Evolutionary conservation across 1,140 invertebrate genomes (phyloP).

Genomic region (Hydropsyche tenuis): DNA sequence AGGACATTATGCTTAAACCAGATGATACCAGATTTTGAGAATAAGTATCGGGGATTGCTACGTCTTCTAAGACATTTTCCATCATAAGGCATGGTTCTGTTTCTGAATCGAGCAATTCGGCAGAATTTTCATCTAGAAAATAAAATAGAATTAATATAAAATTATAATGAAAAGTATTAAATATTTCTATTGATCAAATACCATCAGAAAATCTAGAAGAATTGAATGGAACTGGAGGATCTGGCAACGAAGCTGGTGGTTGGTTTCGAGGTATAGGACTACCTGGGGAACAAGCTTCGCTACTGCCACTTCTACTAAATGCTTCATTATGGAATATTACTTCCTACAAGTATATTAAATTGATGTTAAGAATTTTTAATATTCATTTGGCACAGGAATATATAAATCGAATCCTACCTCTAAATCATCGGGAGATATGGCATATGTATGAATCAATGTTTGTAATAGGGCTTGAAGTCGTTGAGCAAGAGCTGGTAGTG

Average conservation of each 20-base stretch:
- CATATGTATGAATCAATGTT: constrained; percentile 74
- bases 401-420: constrained; percentile 63
- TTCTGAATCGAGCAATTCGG: constrained; percentile 76
- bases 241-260: constrained; percentile 16
- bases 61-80: constrained; percentile 74
- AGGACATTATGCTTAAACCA: constrained; percentile 54
- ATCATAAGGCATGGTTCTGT: constrained; percentile 81
- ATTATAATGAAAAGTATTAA: neutral
- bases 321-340: constrained; percentile 66
- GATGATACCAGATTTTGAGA: constrained; percentile 74
- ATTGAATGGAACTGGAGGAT: constrained; percentile 8
- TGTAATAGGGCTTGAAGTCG: constrained; percentile 74
- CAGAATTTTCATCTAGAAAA: constrained; percentile 65
- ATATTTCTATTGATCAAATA: neutral
- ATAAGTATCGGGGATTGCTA: constrained; percentile 69
- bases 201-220: constrained; percentile 44
- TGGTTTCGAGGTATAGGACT: constrained; percentile 51
- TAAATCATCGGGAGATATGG: constrained; percentile 76
- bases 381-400: neutral
- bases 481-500: constrained; percentile 72
- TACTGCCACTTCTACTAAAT: constrained; percentile 63
- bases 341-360: constrained; percentile 56
- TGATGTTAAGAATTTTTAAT: too few species aligned
- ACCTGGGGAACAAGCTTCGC: constrained; percentile 62
- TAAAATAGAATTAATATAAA: neutral